Evolutionary conservation across 1,140 invertebrate species (phyloP).

Genomic region (Pseudomyrmex sp.): DNA sequence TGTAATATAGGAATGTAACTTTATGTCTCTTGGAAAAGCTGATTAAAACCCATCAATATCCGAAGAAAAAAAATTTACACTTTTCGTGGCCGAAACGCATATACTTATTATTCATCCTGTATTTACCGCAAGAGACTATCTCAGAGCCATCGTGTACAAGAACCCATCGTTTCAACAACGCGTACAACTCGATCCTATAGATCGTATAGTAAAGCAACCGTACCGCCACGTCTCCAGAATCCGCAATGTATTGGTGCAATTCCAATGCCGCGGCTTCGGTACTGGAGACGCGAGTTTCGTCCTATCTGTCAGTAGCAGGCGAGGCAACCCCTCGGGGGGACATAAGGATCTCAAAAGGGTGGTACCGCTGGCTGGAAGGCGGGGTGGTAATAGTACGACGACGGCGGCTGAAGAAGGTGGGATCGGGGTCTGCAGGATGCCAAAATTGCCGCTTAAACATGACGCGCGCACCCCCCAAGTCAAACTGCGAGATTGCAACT

Average conservation of each 20-base stretch:
- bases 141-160: conserved; percentile 26
- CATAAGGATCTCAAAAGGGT: conserved; percentile 70
- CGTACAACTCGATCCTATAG: conserved; percentile 54
- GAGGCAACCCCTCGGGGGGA: conserved; percentile 53
- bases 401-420: conserved; percentile 30
- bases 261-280: conserved; percentile 56
- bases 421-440: conserved; percentile 46
- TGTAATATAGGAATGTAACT: no score
- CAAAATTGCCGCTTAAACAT: conserved; percentile 74
- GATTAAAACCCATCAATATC: conserved; percentile 19
- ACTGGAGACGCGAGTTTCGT: conserved; percentile 63
- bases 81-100: conserved; percentile 6
- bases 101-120: conserved; percentile 50
- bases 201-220: conserved; percentile 38
- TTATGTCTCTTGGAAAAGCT: not conserved
- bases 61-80: not conserved
- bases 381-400: not conserved
- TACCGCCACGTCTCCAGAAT: conserved; percentile 47
- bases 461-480: conserved; percentile 71
- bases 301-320: conserved; percentile 73
- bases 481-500: conserved; percentile 69
- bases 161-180: conserved; percentile 55
- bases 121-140: conserved; percentile 30
- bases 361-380: conserved; percentile 34
- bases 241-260: conserved; percentile 46